phyloP scores from a whole-genome alignment of 2,888 invertebrate species.

The Idaea biselata region DNA sequence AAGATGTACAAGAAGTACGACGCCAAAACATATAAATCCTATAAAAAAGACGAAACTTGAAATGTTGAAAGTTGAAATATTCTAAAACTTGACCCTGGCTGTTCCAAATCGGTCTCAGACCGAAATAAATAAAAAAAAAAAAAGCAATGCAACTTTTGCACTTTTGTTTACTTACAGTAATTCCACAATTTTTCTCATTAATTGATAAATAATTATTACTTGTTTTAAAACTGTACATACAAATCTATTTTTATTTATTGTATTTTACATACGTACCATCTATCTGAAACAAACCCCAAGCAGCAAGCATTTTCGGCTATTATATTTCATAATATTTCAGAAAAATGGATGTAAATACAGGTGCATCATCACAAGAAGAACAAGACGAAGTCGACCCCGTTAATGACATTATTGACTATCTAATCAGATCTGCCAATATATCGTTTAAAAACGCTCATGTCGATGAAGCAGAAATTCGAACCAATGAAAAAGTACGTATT shows the following conservation, averaged over 20 bases:
- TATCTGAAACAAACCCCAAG: no score
- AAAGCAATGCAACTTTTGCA: no score
- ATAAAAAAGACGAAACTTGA: no score
- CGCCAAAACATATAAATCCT: no score
- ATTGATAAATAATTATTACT: no score
- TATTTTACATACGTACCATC: not conserved
- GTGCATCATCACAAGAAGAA: slow-evolving; percentile 7
- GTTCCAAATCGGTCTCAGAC: no score
- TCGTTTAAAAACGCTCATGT: slow-evolving; percentile 92
- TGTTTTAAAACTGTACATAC: not conserved
- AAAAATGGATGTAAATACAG: not conserved
- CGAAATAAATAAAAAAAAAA: no score
- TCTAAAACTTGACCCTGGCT: no score
- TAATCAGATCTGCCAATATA: slow-evolving; percentile 82
- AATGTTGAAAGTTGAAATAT: no score
- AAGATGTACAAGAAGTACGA: no score
- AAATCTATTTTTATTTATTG: not conserved
- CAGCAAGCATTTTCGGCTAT: not conserved
- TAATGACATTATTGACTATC: slow-evolving; percentile 81
- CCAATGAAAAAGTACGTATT: slow-evolving; percentile 85
- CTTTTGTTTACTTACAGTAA: no score
- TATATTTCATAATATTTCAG: not conserved
- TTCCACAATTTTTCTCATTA: no score
- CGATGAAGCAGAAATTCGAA: slow-evolving; percentile 86
- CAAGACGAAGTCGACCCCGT: slow-evolving; percentile 58